Percentiles rank a stretch among this genome's conserved stretches.
These are phyloP conservation scores for Drosophila kikkawai DNA, from an alignment of 1,140 invertebrate genomes.

Conservation along the genomic window DNA sequence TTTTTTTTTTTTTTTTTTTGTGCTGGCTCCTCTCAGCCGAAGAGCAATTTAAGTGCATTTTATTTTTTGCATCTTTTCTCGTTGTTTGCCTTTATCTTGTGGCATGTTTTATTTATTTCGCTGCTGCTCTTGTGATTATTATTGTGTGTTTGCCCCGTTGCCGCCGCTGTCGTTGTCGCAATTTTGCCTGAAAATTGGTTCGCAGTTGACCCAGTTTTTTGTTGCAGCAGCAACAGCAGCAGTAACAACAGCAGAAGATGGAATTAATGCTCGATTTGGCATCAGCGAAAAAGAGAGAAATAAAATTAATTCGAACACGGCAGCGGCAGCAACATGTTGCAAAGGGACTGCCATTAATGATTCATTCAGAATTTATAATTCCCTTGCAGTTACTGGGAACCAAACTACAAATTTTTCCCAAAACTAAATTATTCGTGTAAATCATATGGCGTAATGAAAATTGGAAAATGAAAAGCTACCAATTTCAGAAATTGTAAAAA, in stretches of 20 bases:
- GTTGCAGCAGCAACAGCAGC: conserved; percentile 45
- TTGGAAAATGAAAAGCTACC: too few species aligned
- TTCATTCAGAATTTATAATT: conserved; percentile 2
- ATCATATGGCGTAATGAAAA: too few species aligned
- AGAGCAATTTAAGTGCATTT: conserved; percentile 68
- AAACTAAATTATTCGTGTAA: too few species aligned
- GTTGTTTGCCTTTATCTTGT: conserved; percentile 42
- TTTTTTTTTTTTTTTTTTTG: conserved; percentile 16
- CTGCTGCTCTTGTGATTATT: conserved; percentile 47
- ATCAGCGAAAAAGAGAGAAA: conserved; percentile 16
- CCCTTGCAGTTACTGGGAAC: too few species aligned
- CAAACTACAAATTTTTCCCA: too few species aligned
- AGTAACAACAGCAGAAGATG: conserved; percentile 17
- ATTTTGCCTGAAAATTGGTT: conserved; percentile 78
- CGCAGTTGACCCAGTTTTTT: conserved; percentile 70
- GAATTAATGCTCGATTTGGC: conserved; percentile 39
- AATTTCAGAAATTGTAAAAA: too few species aligned
- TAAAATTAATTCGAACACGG: conserved; percentile 2
- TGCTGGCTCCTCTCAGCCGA: conserved; percentile 7
- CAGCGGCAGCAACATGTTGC: conserved; percentile 27
- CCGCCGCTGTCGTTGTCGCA: conserved; percentile 50
- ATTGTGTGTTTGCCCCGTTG: conserved; percentile 41
- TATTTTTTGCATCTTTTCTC: conserved; percentile 39
- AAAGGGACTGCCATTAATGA: not conserved
- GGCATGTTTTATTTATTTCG: conserved; percentile 54